Base-by-base conservation (phyloP, 2,113 vertebrate species). In the Anguilla rostrata region DNA sequence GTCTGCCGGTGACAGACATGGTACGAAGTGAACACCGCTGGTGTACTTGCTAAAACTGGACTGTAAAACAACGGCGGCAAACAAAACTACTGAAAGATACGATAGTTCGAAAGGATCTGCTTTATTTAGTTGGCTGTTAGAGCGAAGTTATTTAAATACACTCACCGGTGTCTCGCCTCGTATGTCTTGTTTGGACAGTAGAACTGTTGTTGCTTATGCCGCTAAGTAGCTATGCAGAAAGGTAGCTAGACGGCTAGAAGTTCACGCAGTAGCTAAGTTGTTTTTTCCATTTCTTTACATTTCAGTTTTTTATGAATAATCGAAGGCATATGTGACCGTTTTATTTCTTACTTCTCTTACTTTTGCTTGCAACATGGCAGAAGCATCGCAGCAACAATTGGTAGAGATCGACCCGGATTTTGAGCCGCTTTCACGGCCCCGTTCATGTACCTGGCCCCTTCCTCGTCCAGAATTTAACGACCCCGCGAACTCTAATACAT, bases 361-460 rank as follows among this genome's bases (percentile, higher is more conserved):
- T 40, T 86, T 87, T 29, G 83, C 83, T 83, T 75, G 86, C 84
- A 90, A 90, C 82, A 96, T 96, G 96, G 96, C 96, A 87, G 96
- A 96, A 89, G 92, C 92, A 43, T 94, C 95, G 75, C 90, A 89
- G 87, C 88, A 88, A 82, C 95, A 94, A 86, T 91, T 93, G 86
- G 95, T 95, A 85, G 96, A 96, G 89, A 96, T 95, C 90, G 96
- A 97, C 94, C 95, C 96, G 85, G 97, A 97, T 89, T 97, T 97
- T 78, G 97, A 97, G 93, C 97, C 97, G 85, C 95, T 97, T 20
- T 94, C 95, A 83, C 96, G 96, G 34, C 96, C 94, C 46, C 97
- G 94, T 84, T 98, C 96, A 87, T 99, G 92, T 95, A 97, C 95
- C 91, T 98, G 92, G 96, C 97, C 93, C 85, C 94, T 98, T 71